These are phyloP conservation scores for Drosophila sordidula DNA, from an alignment of 2,888 invertebrate genomes.

Conservation along the genomic window DNA sequence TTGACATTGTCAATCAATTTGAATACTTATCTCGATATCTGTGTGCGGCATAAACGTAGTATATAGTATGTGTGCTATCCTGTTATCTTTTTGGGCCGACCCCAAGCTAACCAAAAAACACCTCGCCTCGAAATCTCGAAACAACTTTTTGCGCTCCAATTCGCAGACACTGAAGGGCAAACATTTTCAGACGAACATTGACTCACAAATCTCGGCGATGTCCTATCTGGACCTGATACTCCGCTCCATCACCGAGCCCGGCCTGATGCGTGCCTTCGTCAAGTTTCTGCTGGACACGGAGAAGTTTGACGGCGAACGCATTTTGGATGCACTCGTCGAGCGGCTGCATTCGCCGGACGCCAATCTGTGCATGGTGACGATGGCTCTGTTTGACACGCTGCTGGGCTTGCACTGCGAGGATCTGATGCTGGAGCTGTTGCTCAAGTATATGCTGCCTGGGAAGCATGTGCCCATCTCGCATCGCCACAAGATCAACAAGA, in stretches of 20 bases:
- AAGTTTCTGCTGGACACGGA: constrained; percentile 93
- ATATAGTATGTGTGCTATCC: constrained; percentile 53
- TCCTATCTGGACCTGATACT: constrained; percentile 96
- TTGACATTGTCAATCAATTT: background rate
- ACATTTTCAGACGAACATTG: constrained; percentile 92
- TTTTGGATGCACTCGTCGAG: constrained; percentile 93
- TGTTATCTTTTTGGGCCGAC: constrained; percentile 47
- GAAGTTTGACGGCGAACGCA: constrained; percentile 93
- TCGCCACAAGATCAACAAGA: constrained; percentile 88
- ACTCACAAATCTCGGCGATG: constrained; percentile 96
- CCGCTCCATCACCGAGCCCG: constrained; percentile 93
- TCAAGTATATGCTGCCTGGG: constrained; percentile 93
- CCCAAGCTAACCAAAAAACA: constrained; percentile 73
- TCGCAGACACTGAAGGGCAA: constrained; percentile 86
- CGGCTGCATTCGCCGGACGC: constrained; percentile 90
- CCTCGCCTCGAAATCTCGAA: constrained; percentile 85
- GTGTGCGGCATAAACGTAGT: constrained; percentile 42
- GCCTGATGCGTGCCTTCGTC: constrained; percentile 92
- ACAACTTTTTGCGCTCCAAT: constrained; percentile 81
- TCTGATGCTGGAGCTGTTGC: constrained; percentile 95
- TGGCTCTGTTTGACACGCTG: constrained; percentile 95
- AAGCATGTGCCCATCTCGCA: constrained; percentile 92
- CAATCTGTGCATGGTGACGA: constrained; percentile 94
- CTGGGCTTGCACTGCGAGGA: constrained; percentile 98
- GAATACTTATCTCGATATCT: constrained; percentile 7